These are phyloP conservation scores for Reinhardtius hippoglossoides DNA, from an alignment of 2,113 vertebrate species.

Conservation along the genomic window DNA sequence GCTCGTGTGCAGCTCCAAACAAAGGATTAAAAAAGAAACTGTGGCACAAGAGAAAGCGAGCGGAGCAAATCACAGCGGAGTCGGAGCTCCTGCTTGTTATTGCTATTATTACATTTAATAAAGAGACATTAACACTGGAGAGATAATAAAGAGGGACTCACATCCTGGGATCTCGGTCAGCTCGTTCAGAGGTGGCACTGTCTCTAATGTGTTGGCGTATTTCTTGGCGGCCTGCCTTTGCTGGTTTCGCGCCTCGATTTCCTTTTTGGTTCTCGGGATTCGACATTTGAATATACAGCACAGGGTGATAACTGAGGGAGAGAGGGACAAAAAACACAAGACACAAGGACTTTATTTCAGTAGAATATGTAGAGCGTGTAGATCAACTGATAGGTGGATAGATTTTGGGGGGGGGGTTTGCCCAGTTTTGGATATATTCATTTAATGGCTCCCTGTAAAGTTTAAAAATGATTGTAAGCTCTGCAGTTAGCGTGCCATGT, in stretches of 20 bases:
- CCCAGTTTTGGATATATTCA: too few species aligned
- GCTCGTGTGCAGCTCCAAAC: neutral
- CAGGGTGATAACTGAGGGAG: constrained; percentile 90
- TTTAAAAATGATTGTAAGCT: too few species aligned
- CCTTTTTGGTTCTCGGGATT: constrained; percentile 94
- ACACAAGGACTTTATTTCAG: neutral
- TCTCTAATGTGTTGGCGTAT: constrained; percentile 94
- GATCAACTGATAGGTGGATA: neutral
- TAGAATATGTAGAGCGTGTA: neutral
- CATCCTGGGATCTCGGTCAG: constrained; percentile 92
- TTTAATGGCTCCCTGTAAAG: too few species aligned
- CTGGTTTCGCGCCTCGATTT: constrained; percentile 92
- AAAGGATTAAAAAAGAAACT: neutral
- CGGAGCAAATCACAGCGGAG: neutral
- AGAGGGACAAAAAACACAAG: neutral
- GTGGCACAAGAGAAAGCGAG: neutral
- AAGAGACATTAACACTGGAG: neutral
- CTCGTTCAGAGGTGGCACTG: constrained; percentile 91
- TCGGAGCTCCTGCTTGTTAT: neutral
- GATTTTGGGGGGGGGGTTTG: too few species aligned
- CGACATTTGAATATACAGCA: constrained; percentile 99
- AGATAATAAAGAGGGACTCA: constrained; percentile 63
- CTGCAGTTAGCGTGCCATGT: too few species aligned
- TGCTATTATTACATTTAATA: neutral
- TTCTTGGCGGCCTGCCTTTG: constrained; percentile 92